Base-by-base conservation (phyloP, 2,797 vertebrate genomes). In the Artibeus lituratus region DNA sequence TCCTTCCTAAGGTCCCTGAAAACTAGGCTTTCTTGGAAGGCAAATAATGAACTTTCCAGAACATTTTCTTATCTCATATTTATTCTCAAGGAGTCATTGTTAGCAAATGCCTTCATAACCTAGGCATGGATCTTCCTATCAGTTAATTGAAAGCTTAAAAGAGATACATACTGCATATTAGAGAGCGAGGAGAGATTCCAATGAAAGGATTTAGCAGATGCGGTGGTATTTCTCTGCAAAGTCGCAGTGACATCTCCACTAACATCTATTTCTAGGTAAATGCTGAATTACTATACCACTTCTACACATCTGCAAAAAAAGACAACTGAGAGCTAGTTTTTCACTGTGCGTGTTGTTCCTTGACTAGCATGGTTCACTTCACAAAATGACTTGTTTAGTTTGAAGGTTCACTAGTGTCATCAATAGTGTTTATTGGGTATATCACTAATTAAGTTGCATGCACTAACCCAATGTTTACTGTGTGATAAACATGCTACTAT, bases 131-230 rank as follows among this genome's bases (percentile, higher is more conserved):
- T 76, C 76, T 95, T 96, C 47, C 81, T 93, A 83, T 86, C 22
- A 73, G 57, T 35, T 76, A 62, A 93, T 0, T 89, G 62, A 93
- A 89, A 87, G 65, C 76, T 78, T 74, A 59, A 76, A 59, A 93
- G 44, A 67, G 69, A 80, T 42, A 59, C 5, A 77, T 69, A 73
- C 47, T 73, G 22, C 19, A 47, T 76, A 47, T 73, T 39, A 73
- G 7, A 72, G 22, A 89, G 24, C 0, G 0, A 80, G 29, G 92
- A 24, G 49, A 87, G 26, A 24, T 78, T 74, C 57, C 47, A 87
- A 47, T 39, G 49, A 92, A 94, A 91, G 78, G 14, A 69, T 24
- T 87, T 70, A 96, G 53, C 77, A 91, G 73, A 76, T 90, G 37
- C 2, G 2, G 1, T 57, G 29, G 26, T 49, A 26, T 87, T 96